Percentiles rank a stretch among this genome's conserved stretches.
Evolutionary conservation across 1,140 invertebrate genomes (phyloP).

Genomic region (Drosophila pandora): DNA sequence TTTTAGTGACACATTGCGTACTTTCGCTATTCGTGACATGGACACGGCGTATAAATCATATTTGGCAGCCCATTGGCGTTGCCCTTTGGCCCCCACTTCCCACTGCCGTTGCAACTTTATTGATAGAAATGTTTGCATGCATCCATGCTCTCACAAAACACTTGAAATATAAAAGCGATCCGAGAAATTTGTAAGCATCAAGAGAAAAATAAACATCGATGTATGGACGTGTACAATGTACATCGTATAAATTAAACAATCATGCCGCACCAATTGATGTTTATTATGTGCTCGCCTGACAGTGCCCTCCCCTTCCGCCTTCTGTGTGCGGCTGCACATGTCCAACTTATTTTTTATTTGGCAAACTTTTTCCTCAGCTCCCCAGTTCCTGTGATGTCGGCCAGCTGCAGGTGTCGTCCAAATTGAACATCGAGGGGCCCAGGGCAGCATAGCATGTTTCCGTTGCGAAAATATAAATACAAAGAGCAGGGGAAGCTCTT

Average conservation of each 20-base stretch:
- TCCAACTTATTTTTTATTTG: constrained; percentile 29
- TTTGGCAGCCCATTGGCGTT: constrained; percentile 73
- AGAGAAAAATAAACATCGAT: constrained; percentile 57
- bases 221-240: constrained; percentile 4
- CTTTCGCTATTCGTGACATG: constrained; percentile 57
- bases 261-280: constrained; percentile 57
- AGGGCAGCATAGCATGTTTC: constrained; percentile 12
- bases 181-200: constrained; percentile 63
- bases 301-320: neutral
- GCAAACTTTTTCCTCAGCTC: constrained; percentile 11
- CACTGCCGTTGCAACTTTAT: constrained; percentile 31
- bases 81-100: constrained; percentile 29
- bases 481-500: neutral
- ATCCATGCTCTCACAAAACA: constrained; percentile 50
- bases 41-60: constrained; percentile 74
- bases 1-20: constrained; percentile 62
- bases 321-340: constrained; percentile 19
- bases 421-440: constrained; percentile 14
- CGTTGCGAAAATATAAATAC: constrained; percentile 46
- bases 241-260: constrained; percentile 55
- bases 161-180: constrained; percentile 43
- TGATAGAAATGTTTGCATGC: constrained; percentile 18
- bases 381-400: constrained; percentile 13
- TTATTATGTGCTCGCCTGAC: constrained; percentile 50
- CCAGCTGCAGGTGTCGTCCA: constrained; percentile 56